Percentiles rank a stretch among this genome's conserved stretches.
phyloP scores from a whole-genome alignment of 2,888 invertebrate genomes.

The Biston stratarius region DNA sequence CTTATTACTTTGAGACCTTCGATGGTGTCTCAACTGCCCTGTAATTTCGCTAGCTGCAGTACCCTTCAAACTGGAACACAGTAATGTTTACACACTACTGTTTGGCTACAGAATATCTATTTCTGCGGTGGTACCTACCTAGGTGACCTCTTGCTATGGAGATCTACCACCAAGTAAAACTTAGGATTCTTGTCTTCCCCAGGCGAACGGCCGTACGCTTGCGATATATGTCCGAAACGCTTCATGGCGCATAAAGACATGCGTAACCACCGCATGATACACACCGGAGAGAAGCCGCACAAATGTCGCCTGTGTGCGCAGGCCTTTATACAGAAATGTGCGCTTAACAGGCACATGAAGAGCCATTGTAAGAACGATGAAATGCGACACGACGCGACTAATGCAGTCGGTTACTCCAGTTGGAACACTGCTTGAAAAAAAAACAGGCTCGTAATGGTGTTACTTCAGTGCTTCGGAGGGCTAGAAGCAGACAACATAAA shows the following conservation, averaged over 20 bases:
- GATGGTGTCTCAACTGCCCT: too few relatives aligned
- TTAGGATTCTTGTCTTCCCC: slow-evolving; percentile 35
- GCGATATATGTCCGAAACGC: slow-evolving; percentile 95
- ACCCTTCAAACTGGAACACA: too few relatives aligned
- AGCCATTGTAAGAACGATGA: slow-evolving; percentile 57
- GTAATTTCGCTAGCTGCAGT: too few relatives aligned
- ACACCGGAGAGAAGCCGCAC: slow-evolving; percentile 96
- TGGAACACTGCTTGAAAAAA: slow-evolving; percentile 25
- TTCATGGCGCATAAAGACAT: slow-evolving; percentile 97
- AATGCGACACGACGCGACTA: not conserved
- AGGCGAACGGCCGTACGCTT: slow-evolving; percentile 92
- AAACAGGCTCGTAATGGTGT: too few relatives aligned
- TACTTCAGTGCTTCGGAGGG: too few relatives aligned
- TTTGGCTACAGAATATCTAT: too few relatives aligned
- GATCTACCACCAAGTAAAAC: not conserved
- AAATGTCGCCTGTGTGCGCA: slow-evolving; percentile 95
- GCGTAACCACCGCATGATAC: slow-evolving; percentile 96
- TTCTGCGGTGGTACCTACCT: not conserved
- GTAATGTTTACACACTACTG: too few relatives aligned
- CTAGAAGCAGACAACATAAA: too few relatives aligned
- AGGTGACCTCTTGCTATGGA: not conserved
- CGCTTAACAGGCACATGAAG: slow-evolving; percentile 97
- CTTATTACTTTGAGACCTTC: too few relatives aligned
- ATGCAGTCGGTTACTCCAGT: slow-evolving; percentile 26
- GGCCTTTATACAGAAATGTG: slow-evolving; percentile 96